These are phyloP conservation scores for Heliconius aoede DNA, from an alignment of 2,888 invertebrate species.

Conservation along the genomic window DNA sequence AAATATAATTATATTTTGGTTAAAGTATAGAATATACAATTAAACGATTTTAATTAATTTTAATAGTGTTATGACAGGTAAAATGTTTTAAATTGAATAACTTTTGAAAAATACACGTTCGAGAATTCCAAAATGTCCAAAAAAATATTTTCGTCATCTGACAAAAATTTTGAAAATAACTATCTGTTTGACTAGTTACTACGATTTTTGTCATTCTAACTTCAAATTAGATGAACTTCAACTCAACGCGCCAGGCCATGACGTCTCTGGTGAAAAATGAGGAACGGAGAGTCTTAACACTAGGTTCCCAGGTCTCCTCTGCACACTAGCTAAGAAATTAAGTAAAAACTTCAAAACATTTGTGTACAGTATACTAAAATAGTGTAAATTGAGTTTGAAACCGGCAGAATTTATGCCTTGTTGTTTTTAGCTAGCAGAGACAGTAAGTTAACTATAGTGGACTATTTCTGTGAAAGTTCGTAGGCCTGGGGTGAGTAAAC, in stretches of 20 bases:
- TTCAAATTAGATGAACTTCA: not conserved
- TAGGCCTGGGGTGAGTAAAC: constrained; percentile 14
- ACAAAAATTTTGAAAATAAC: not conserved
- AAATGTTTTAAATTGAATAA: too few species aligned
- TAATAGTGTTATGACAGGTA: not conserved
- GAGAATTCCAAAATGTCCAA: not conserved
- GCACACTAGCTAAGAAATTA: too few species aligned
- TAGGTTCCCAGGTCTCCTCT: too few species aligned
- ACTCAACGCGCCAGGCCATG: too few species aligned
- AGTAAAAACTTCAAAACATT: too few species aligned
- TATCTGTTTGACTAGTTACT: not conserved
- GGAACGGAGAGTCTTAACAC: too few species aligned
- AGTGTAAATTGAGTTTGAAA: constrained; percentile 31
- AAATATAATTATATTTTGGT: too few species aligned
- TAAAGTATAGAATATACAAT: too few species aligned
- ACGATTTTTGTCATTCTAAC: not conserved
- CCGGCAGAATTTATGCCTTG: constrained; percentile 22
- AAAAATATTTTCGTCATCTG: not conserved
- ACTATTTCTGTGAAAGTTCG: constrained; percentile 20
- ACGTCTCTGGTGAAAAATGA: too few species aligned
- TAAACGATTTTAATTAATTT: not conserved
- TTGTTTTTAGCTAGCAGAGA: constrained; percentile 29
- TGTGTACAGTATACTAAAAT: not conserved
- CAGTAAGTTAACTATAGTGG: constrained; percentile 14
- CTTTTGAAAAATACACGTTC: not conserved